Evolutionary conservation across 2,888 invertebrate genomes (phyloP).

Genomic region (Gryllus longicercus): DNA sequence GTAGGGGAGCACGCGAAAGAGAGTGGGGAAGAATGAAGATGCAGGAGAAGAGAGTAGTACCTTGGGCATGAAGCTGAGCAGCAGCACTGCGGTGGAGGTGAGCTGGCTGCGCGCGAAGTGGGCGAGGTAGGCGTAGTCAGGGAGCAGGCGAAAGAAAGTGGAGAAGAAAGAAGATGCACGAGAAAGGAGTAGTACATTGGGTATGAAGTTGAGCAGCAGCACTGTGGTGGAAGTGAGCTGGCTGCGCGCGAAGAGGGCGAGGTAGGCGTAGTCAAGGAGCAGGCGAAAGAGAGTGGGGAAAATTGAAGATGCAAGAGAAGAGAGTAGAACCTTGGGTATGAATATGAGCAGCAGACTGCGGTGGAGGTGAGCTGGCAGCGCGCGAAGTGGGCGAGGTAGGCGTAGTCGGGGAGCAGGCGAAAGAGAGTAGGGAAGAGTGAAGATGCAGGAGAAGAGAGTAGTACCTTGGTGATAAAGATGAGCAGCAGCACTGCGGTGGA

Average conservation of each 20-base stretch:
- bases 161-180: not conserved
- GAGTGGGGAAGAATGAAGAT: slow-evolving; percentile 56
- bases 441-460: slow-evolving; percentile 29
- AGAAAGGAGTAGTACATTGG: slow-evolving; percentile 43
- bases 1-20: slow-evolving; percentile 62
- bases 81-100: slow-evolving; percentile 78
- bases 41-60: slow-evolving; percentile 58
- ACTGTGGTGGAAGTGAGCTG: no score
- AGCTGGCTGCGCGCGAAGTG: slow-evolving; percentile 82
- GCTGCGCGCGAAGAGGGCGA: no score
- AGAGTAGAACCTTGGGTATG: slow-evolving; percentile 68
- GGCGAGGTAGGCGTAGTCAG: slow-evolving; percentile 71
- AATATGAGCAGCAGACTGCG: slow-evolving; percentile 80
- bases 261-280: no score
- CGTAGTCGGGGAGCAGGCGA: slow-evolving; percentile 50
- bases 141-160: slow-evolving; percentile 63
- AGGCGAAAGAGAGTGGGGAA: slow-evolving; percentile 67
- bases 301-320: no score
- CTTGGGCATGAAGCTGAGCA: slow-evolving; percentile 84
- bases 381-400: no score
- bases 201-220: no score
- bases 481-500: slow-evolving; percentile 79
- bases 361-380: slow-evolving; percentile 74
- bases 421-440: slow-evolving; percentile 50
- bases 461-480: slow-evolving; percentile 80